These are phyloP conservation scores for Bursaphelenchus okinawaensis DNA, from an alignment of 2,888 invertebrate genomes.

Conservation along the genomic window DNA sequence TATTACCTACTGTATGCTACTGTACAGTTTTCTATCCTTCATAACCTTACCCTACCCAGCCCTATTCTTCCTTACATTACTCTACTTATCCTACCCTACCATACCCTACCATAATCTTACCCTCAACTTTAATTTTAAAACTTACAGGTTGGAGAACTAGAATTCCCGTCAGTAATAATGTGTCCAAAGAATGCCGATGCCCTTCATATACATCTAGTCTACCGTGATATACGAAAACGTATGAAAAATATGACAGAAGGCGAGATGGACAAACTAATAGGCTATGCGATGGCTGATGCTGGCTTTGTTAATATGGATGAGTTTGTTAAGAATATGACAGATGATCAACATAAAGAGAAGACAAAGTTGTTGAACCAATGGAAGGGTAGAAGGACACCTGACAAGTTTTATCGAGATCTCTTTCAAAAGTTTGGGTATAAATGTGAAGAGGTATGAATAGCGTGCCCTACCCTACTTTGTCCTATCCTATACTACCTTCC, in stretches of 20 bases:
- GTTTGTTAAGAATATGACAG: conserved; percentile 18
- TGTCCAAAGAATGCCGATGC: conserved; percentile 33
- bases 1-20: too few relatives aligned
- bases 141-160: conserved; percentile 13
- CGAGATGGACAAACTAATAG: conserved; percentile 16
- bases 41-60: too few relatives aligned
- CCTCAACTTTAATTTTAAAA: background rate
- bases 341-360: conserved; percentile 20
- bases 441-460: conserved; percentile 24
- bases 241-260: conserved; percentile 13
- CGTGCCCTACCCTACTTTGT: too few relatives aligned
- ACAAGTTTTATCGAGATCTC: conserved; percentile 21
- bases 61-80: too few relatives aligned
- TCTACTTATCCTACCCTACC: too few relatives aligned
- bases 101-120: background rate
- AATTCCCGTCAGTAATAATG: conserved; percentile 22
- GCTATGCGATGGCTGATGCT: conserved; percentile 31
- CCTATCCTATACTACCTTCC: too few relatives aligned
- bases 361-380: conserved; percentile 21
- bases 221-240: conserved; percentile 18
- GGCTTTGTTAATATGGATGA: conserved; percentile 26
- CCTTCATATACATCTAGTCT: conserved; percentile 16
- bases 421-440: conserved; percentile 31
- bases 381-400: conserved; percentile 22
- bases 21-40: too few relatives aligned